Conservation (phyloP, 2,113 vertebrate genomes). For the Brachypodius melanocephalos region DNA sequence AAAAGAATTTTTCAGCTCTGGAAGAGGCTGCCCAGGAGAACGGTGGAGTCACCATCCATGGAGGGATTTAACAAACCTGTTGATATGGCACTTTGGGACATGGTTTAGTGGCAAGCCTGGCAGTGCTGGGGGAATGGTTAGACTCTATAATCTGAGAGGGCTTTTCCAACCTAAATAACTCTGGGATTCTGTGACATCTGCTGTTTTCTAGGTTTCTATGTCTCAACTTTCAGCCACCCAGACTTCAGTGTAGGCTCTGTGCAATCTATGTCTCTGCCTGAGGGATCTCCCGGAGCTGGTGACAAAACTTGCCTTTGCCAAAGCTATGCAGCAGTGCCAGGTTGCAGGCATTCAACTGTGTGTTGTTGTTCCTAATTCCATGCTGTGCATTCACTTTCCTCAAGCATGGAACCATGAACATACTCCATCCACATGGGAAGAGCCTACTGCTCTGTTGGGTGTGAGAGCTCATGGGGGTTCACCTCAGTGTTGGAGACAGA, state of each 20-base stretch:
- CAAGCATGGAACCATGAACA: rapidly evolving
- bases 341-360: rapidly evolving
- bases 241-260: neutral
- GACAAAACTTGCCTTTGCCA: neutral
- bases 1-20: neutral
- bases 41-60: rapidly evolving
- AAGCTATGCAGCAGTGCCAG: rapidly evolving
- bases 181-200: neutral
- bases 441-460: neutral
- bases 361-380: neutral
- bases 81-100: neutral
- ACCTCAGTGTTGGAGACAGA: neutral
- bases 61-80: neutral
- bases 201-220: neutral
- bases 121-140: neutral
- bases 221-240: rapidly evolving
- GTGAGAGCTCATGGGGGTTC: rapidly evolving
- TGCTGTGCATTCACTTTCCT: neutral
- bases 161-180: neutral
- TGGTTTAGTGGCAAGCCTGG: neutral
- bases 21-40: neutral
- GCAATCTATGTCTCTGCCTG: neutral
- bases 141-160: neutral
- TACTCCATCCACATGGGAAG: neutral
- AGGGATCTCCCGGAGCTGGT: rapidly evolving